Percentiles rank a stretch among this genome's conserved stretches.
These are phyloP conservation scores for Arbacia lixula DNA, from an alignment of 53 echinoderm and acorn worm species.

Conservation along the genomic window DNA sequence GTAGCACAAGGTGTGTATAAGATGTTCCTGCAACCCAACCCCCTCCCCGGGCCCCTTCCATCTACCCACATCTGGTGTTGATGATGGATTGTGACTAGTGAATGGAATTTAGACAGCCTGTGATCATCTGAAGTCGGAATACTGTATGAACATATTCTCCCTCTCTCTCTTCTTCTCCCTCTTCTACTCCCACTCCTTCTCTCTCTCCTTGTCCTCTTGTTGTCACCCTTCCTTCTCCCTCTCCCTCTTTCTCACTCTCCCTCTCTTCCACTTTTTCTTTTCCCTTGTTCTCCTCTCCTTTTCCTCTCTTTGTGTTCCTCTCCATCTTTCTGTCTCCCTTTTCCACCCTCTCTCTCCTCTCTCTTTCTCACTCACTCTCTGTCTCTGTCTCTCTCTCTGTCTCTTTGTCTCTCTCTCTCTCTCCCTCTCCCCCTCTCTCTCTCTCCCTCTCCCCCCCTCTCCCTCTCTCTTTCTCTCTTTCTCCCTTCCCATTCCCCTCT, in stretches of 20 bases:
- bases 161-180: no score
- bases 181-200: background rate
- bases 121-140: no score
- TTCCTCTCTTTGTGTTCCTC: no score
- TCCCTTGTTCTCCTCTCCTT: no score
- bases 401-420: background rate
- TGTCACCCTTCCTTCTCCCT: background rate
- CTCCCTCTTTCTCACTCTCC: background rate
- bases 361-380: no score
- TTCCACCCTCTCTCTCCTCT: background rate
- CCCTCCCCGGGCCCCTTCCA: no score
- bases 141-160: no score
- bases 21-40: no score
- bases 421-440: background rate
- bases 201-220: background rate
- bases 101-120: no score
- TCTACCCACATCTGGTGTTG: no score
- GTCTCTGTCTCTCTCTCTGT: background rate
- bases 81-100: no score
- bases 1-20: conserved; percentile 75
- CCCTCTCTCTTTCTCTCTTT: background rate
- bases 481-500: background rate
- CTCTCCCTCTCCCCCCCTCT: background rate
- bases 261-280: no score
- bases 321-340: background rate